Base-by-base conservation (phyloP, 2,888 invertebrate species). In the Platycheirus albimanus region DNA sequence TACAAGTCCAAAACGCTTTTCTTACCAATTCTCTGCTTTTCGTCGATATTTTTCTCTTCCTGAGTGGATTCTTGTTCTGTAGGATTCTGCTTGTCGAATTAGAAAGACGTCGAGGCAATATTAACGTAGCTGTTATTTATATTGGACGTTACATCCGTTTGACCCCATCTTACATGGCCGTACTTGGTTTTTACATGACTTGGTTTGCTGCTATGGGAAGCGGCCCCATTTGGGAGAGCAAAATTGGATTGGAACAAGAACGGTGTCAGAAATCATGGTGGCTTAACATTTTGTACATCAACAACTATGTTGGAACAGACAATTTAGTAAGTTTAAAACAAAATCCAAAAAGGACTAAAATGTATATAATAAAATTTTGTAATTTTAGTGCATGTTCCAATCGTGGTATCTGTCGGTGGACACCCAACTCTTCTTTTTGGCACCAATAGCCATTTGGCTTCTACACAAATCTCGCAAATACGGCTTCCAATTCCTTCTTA, bases 181-280 rank as follows among this genome's bases (percentile, higher is more conserved):
- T 96, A 13, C 92, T 96, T 87, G 92, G 94, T 17, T 93, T 96
- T 86, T 95, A 95, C 88, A 93, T 94, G 89, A 95, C 95, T 0
- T 94, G 95, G 92, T 91, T 95, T 58, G 92, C 93, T 3, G 93
- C 93, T 87, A 89, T 95, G 20, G 95, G 94, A 15, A 93, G 93
- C 84, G 96, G 96, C 0, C 96, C 96, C 0, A 90, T 96, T 52
- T 96, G 96, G 96, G 91, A 93, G 36, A 91, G 92, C 15, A 92
- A 92, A 84, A 92, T 95, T 80, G 89, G 90, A n/a, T 86, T 93
- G 36, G 93, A 93, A 84, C 88, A 89, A 54, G 91, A 92, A 87
- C 91, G 94, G 70, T 95, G 95, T 86, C 88, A 92, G 83, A 90
- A 91, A 0, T 94, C 94, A 0, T 95, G 95, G 95, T 95, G 95